Percentiles rank a stretch among this genome's conserved stretches.
Evolutionary conservation across 2,888 invertebrate species (phyloP).

Genomic region (Perizoma affinitatum): DNA sequence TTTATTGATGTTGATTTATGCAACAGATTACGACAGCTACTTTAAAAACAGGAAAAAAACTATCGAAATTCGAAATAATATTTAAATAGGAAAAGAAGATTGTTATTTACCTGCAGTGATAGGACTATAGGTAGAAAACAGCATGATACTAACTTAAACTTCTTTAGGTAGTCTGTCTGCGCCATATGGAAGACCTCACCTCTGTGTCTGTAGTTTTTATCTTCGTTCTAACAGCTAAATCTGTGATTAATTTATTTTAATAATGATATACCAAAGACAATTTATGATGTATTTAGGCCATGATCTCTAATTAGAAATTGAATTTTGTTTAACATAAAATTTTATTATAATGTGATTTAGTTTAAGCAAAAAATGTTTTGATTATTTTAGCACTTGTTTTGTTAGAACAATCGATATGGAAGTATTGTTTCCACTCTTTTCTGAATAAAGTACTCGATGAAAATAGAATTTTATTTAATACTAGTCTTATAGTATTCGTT

Average conservation of each 20-base stretch:
- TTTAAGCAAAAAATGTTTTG: too few species aligned
- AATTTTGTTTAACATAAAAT: not conserved
- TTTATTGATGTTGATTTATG: too few species aligned
- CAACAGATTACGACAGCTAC: too few species aligned
- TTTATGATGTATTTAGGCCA: not conserved
- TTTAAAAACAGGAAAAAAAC: too few species aligned
- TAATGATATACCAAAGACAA: slow-evolving; percentile 13
- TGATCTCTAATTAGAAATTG: not conserved
- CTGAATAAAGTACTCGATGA: slow-evolving; percentile 32
- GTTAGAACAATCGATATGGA: slow-evolving; percentile 7
- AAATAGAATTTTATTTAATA: slow-evolving; percentile 28
- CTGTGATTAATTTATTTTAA: slow-evolving; percentile 17
- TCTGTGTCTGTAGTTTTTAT: not conserved
- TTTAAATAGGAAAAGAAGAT: too few species aligned
- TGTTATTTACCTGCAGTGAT: too few species aligned
- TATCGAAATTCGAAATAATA: too few species aligned
- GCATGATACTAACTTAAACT: not conserved
- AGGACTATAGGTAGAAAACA: too few species aligned
- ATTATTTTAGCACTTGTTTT: slow-evolving; percentile 8
- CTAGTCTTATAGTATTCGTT: too few species aligned
- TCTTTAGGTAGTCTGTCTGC: too few species aligned
- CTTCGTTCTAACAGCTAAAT: not conserved
- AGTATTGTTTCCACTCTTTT: slow-evolving; percentile 17
- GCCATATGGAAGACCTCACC: too few species aligned
- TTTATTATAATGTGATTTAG: not conserved